Evolutionary conservation across 2,113 vertebrate species (phyloP).

Genomic region (Microcebus lehilahytsara): DNA sequence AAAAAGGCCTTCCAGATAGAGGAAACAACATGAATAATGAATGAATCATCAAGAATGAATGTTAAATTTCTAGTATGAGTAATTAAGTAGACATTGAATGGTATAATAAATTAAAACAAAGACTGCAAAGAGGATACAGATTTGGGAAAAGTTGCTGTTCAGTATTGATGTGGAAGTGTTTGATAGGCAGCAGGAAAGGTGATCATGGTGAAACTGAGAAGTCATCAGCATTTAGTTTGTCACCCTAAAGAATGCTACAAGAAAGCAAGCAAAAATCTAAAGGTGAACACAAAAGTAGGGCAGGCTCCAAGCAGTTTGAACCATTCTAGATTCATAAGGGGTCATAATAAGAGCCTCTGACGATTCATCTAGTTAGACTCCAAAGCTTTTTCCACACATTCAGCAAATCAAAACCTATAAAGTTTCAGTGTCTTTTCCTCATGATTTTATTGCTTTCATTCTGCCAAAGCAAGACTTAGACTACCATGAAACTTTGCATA

Average conservation of each 20-base stretch:
- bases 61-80: neutral
- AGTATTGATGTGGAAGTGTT: neutral
- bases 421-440: conserved; percentile 56
- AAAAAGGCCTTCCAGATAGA: neutral
- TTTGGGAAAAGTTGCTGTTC: neutral
- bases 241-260: neutral
- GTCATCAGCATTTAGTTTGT: neutral
- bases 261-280: conserved; percentile 25
- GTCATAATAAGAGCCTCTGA: neutral
- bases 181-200: neutral
- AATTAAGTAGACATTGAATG: neutral
- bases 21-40: neutral
- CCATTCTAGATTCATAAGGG: neutral
- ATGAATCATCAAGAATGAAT: conserved; percentile 28
- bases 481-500: conserved; percentile 70
- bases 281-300: neutral
- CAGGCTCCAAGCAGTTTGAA: neutral
- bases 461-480: conserved; percentile 70
- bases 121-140: neutral
- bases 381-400: conserved; percentile 42
- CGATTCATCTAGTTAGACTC: neutral
- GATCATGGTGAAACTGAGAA: neutral
- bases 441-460: conserved; percentile 67
- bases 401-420: conserved; percentile 55
- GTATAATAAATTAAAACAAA: neutral